These are phyloP conservation scores for Diarsia brunnea DNA, from an alignment of 2,888 invertebrate species.

Conservation along the genomic window DNA sequence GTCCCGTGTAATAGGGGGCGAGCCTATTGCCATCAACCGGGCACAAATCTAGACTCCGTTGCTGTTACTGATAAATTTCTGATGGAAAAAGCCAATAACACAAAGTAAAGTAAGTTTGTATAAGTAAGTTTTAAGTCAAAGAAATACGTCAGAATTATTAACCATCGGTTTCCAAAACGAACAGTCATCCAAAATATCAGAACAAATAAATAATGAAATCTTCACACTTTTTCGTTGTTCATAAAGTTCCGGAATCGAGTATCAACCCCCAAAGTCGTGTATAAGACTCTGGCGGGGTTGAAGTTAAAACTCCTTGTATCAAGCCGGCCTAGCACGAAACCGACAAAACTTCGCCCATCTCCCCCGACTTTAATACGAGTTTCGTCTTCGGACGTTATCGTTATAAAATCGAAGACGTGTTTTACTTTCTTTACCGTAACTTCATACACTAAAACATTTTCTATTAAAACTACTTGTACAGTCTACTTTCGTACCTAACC, in stretches of 20 bases:
- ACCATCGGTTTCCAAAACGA: slow-evolving; percentile 21
- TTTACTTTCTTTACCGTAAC: slow-evolving; percentile 70
- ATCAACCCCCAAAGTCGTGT: slow-evolving; percentile 75
- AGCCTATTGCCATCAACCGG: too few relatives aligned
- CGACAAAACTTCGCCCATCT: slow-evolving; percentile 78
- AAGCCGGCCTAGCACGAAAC: slow-evolving; percentile 76
- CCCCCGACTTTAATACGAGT: slow-evolving; percentile 83
- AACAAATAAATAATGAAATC: slow-evolving; percentile 69
- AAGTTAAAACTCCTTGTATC: slow-evolving; percentile 77
- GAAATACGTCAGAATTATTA: neutral
- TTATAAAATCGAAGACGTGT: slow-evolving; percentile 79
- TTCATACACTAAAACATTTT: neutral
- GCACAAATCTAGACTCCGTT: too few relatives aligned
- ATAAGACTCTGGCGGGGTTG: slow-evolving; percentile 75
- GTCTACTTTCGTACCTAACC: neutral
- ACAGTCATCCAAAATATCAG: slow-evolving; percentile 63
- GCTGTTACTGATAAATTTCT: too few relatives aligned
- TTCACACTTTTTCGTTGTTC: slow-evolving; percentile 73
- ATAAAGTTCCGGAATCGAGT: slow-evolving; percentile 77
- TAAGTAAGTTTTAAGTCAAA: neutral
- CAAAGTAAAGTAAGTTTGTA: too few relatives aligned
- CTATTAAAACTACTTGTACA: neutral
- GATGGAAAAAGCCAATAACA: too few relatives aligned
- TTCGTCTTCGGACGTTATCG: slow-evolving; percentile 79
- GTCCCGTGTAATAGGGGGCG: too few relatives aligned